phyloP scores from a whole-genome alignment of 1,140 invertebrate genomes.

The Hyles euphorbiae region DNA sequence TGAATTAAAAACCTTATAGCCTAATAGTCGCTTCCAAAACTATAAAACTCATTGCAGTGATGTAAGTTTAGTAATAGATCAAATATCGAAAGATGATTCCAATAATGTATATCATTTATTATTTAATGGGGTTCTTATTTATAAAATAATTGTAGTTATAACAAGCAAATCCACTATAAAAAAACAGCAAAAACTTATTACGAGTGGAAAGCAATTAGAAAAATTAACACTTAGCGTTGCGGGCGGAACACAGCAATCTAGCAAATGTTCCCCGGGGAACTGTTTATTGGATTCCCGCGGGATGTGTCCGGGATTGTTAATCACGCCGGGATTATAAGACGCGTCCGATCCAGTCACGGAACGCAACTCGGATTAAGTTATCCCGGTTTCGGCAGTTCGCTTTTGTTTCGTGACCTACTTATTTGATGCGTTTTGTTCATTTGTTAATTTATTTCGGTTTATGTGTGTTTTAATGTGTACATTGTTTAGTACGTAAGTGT shows the following conservation, averaged over 20 bases:
- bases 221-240: conserved; percentile 32
- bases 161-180: too few species aligned
- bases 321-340: conserved; percentile 25
- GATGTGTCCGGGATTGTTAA: conserved; percentile 26
- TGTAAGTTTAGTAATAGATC: too few species aligned
- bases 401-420: too few species aligned
- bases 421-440: too few species aligned
- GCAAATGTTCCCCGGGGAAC: conserved; percentile 34
- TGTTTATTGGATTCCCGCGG: conserved; percentile 35
- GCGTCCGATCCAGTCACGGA: conserved; percentile 11
- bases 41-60: too few species aligned
- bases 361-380: conserved; percentile 11
- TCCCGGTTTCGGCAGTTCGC: background rate
- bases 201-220: conserved; percentile 33
- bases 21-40: too few species aligned
- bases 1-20: too few species aligned
- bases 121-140: too few species aligned
- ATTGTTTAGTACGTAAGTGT: too few species aligned
- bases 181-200: background rate
- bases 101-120: too few species aligned
- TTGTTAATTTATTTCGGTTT: background rate
- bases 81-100: too few species aligned
- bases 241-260: conserved; percentile 30
- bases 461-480: background rate
- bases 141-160: too few species aligned